Conservation (phyloP, 30 jellyfish, hydroid and myxozoan genomes). For the Pelagia noctiluca region DNA sequence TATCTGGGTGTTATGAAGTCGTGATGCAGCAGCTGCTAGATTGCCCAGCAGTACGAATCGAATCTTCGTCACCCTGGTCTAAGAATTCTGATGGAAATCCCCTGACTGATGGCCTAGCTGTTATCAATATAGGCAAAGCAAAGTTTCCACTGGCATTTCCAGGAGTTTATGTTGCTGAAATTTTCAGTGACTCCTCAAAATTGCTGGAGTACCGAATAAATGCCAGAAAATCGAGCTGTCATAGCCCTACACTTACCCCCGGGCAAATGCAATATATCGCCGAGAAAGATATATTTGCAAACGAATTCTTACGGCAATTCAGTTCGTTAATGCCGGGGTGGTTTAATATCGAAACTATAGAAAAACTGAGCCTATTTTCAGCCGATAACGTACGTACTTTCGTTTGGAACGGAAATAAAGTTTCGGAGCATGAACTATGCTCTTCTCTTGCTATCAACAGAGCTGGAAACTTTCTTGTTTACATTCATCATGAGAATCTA, state of each 20-base stretch:
- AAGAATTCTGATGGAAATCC: slow-evolving; percentile 36
- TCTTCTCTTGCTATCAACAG: slow-evolving; percentile 73
- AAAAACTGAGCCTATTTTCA: slow-evolving; percentile 35
- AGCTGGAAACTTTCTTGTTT: slow-evolving; percentile 54
- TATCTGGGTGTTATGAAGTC: slow-evolving; percentile 55
- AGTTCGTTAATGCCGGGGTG: slow-evolving; percentile 82
- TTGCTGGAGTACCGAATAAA: background rate
- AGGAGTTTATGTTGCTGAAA: slow-evolving; percentile 54
- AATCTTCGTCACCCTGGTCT: slow-evolving; percentile 72
- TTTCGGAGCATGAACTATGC: slow-evolving; percentile 50
- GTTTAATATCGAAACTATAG: slow-evolving; percentile 61
- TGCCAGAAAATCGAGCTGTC: slow-evolving; percentile 38
- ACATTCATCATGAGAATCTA: slow-evolving; percentile 60
- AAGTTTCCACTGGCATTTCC: slow-evolving; percentile 73
- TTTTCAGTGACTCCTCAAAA: slow-evolving; percentile 17
- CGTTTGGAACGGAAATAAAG: slow-evolving; percentile 54
- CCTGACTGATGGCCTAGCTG: slow-evolving; percentile 65
- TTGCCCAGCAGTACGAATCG: slow-evolving; percentile 35
- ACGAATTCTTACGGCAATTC: slow-evolving; percentile 58
- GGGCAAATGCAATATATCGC: slow-evolving; percentile 69
- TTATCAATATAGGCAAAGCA: slow-evolving; percentile 20
- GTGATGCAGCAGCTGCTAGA: background rate
- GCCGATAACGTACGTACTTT: slow-evolving; percentile 72
- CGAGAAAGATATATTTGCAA: slow-evolving; percentile 58
- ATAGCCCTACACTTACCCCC: slow-evolving; percentile 6